Base-by-base conservation (phyloP, 2,888 invertebrate species). In the Drosophila kokeensis region DNA sequence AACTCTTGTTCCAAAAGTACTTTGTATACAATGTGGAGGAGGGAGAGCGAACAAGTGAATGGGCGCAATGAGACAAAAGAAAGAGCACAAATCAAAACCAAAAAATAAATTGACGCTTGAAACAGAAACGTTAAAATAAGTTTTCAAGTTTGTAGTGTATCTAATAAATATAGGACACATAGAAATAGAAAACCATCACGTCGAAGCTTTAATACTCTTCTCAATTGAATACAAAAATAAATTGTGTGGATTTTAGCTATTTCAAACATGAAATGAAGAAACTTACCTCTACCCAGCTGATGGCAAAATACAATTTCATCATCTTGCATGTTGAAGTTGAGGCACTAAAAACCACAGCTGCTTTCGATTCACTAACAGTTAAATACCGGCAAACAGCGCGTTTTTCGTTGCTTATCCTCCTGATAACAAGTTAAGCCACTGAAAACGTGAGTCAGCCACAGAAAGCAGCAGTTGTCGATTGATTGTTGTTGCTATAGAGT, bases 241-340 rank as follows among this genome's bases (percentile, higher is more conserved):
- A 8, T 4, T 36, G 27, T 11, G 29, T 29, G n/a, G 27, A 34
- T 24, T 27, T 24, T 2, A 8, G 45, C 15, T 8, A 15, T 34
- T 27, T 15, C 45, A 45, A 40, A 15, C 11, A 49, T 36, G 30
- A 13, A 38, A 30, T 49, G 21, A 21, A 24, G 69, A 87, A 38
- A 70, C 91, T 88, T 83, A 93, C 92, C 92, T 78, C 91, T 90
- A 36, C 93, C 92, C 67, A 92, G 77, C 66, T 92, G 92, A 32
- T 86, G 73, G 63, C 82, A 82, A 10, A 90, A 80, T 63, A 86
- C 75, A 70, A 71, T 80, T 40, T 76, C 73, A 59, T 83, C 88
- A 64, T 82, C 80, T 52, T 77, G 73, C 70, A 81, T 81, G 29
- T 68, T 62, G 45, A 49, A 49, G 36, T 13, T 54, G 10, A 11